Evolutionary conservation across 2,113 vertebrate genomes (phyloP).

Genomic region (Barbus barbus): DNA sequence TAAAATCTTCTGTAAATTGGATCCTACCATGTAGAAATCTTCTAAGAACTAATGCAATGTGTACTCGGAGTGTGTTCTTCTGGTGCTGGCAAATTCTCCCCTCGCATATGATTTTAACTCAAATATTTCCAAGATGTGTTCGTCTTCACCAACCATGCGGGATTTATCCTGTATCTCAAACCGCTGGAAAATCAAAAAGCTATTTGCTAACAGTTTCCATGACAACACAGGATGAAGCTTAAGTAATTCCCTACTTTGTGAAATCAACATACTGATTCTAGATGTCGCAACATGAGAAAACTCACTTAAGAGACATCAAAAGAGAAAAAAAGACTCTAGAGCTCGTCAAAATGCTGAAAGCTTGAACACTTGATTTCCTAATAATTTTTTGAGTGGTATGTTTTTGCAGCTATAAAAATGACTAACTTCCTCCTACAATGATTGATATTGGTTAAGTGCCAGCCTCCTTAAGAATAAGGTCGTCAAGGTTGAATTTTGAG

Average conservation of each 20-base stretch:
- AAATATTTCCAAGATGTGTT: neutral
- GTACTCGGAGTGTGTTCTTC: neutral
- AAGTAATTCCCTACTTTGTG: conserved; percentile 21
- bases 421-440: neutral
- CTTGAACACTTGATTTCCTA: neutral
- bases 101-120: neutral
- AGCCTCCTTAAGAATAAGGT: neutral
- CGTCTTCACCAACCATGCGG: neutral
- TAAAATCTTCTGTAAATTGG: neutral
- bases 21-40: neutral
- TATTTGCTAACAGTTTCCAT: conserved; percentile 53
- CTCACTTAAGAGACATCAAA: neutral
- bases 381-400: neutral
- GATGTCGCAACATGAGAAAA: conserved; percentile 4
- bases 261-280: conserved; percentile 27
- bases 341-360: neutral
- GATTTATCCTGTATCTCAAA: neutral
- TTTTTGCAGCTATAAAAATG: neutral
- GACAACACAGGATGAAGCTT: conserved; percentile 50
- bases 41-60: neutral
- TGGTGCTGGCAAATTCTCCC: neutral
- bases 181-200: conserved; percentile 8
- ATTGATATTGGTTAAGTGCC: neutral
- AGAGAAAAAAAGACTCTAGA: neutral
- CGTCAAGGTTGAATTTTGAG: neutral